Evolutionary conservation across 2,888 invertebrate genomes (phyloP).

Genomic region (Entomobrya proxima): DNA sequence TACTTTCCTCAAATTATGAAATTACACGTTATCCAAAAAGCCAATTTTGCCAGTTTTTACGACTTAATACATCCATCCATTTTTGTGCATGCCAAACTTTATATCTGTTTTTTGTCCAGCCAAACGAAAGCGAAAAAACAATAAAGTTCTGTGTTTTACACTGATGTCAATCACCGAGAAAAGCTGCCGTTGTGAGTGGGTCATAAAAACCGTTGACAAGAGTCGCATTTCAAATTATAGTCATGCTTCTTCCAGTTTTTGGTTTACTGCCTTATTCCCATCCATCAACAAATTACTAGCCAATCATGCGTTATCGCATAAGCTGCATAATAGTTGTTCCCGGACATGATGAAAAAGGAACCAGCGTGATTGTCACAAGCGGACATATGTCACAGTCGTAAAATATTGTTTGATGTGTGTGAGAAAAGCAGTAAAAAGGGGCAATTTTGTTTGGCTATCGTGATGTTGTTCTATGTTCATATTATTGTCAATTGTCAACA

Average conservation of each 20-base stretch:
- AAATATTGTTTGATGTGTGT: constrained; percentile 39
- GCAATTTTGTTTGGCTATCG: constrained; percentile 30
- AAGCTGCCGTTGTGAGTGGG: not conserved
- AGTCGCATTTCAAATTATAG: no score
- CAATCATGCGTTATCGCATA: not conserved
- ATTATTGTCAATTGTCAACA: constrained; percentile 10
- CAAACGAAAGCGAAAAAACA: no score
- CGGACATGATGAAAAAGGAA: not conserved
- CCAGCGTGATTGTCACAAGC: not conserved
- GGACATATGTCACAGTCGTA: not conserved
- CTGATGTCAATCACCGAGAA: not conserved
- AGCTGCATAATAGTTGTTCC: not conserved
- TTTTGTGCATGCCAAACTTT: not conserved
- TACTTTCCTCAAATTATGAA: no score
- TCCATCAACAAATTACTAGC: not conserved
- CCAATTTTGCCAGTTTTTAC: no score
- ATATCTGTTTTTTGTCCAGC: not conserved
- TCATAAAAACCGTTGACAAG: constrained; percentile 31
- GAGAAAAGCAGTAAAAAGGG: constrained; percentile 43
- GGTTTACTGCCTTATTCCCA: not conserved
- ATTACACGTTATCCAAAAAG: no score
- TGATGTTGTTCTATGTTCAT: not conserved
- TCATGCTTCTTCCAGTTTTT: no score
- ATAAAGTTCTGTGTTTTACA: not conserved
- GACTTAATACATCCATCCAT: no score